phyloP scores from a whole-genome alignment of 2,797 vertebrate genomes.

The Falco columbarius region DNA sequence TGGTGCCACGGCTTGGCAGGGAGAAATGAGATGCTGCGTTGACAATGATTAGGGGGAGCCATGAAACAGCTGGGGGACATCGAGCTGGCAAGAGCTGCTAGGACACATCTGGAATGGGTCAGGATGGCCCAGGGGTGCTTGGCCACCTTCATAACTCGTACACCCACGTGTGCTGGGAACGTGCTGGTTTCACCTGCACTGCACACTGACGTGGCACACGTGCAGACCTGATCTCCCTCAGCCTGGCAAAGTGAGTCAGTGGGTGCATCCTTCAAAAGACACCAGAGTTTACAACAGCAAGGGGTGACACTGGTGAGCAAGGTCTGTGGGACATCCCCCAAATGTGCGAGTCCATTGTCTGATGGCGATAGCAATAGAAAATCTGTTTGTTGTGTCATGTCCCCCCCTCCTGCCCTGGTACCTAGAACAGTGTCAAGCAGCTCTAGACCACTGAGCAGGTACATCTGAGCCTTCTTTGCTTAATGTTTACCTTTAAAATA shows the following conservation, averaged over 20 bases:
- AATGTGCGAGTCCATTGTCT: background rate
- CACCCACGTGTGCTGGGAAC: too few species aligned
- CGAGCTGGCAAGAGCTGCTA: background rate
- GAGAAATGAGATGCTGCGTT: background rate
- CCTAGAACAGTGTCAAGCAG: background rate
- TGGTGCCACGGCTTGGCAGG: background rate
- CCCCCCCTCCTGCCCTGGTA: background rate
- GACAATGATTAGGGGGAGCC: background rate
- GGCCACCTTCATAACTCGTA: background rate
- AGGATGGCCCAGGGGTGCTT: background rate
- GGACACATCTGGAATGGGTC: background rate
- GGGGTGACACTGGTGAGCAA: background rate
- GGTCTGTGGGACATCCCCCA: background rate
- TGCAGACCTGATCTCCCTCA: background rate
- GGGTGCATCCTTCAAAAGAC: background rate
- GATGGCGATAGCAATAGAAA: background rate
- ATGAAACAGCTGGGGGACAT: background rate
- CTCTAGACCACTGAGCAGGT: background rate
- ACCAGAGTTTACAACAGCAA: background rate
- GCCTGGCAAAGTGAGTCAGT: background rate
- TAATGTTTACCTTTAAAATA: background rate
- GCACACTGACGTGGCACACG: rapidly evolving
- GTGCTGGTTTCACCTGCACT: background rate
- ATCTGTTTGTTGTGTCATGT: background rate
- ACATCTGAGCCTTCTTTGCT: background rate